phyloP scores from a whole-genome alignment of 2,797 vertebrate species.

The Enteromius radiatus region DNA sequence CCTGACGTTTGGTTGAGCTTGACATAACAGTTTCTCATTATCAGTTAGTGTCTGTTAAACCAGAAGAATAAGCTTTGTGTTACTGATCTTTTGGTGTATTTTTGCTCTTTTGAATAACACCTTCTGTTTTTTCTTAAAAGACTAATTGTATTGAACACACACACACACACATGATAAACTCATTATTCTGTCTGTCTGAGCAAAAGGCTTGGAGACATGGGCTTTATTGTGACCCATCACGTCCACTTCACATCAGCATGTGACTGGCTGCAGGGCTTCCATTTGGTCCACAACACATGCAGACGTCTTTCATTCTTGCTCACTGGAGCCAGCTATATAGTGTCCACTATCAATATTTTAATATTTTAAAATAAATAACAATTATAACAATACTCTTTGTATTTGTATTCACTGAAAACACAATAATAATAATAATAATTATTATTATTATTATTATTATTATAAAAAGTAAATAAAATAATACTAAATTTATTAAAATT shows the following conservation, averaged over 20 bases:
- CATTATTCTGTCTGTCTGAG: conserved; percentile 60
- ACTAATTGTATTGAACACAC: conserved; percentile 69
- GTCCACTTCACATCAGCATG: conserved; percentile 40
- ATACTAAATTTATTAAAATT: neutral
- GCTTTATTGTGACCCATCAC: conserved; percentile 45
- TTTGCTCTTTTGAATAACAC: conserved; percentile 22
- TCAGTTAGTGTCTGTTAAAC: conserved; percentile 4
- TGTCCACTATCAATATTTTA: neutral
- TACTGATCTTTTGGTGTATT: conserved; percentile 67
- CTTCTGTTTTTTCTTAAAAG: conserved; percentile 74
- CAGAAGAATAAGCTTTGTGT: conserved; percentile 3
- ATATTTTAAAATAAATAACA: neutral
- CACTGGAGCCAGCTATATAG: neutral
- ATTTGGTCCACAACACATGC: conserved; percentile 30
- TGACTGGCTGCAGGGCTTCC: conserved; percentile 43
- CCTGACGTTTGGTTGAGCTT: neutral
- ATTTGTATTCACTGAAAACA: neutral
- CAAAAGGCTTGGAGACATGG: conserved; percentile 57
- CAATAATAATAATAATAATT: neutral
- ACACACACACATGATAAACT: conserved; percentile 66
- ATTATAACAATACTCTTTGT: neutral
- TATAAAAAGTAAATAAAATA: neutral
- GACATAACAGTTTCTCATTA: neutral
- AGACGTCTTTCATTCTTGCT: neutral
- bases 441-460: neutral